phyloP scores from a whole-genome alignment of 2,888 invertebrate species.

The Caenorhabditis afra region DNA sequence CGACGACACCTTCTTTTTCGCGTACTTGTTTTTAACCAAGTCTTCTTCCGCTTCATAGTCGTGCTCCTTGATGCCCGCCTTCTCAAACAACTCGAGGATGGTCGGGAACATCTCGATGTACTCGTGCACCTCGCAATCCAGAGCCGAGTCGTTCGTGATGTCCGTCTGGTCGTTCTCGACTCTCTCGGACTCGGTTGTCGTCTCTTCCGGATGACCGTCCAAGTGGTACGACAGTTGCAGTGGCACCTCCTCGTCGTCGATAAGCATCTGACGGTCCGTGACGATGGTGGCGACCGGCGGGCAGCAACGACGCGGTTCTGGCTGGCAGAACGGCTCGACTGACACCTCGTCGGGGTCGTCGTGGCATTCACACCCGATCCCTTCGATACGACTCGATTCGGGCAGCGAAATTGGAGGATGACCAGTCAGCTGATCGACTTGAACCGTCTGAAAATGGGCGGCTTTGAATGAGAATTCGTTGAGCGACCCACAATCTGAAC shows the following conservation, averaged over 20 bases:
- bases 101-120: slow-evolving; percentile 54
- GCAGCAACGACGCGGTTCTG: no score
- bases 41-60: neutral
- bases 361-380: slow-evolving; percentile 23
- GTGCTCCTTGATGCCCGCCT: slow-evolving; percentile 34
- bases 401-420: slow-evolving; percentile 9
- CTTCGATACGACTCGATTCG: slow-evolving; percentile 15
- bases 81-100: slow-evolving; percentile 30
- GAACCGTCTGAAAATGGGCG: slow-evolving; percentile 41
- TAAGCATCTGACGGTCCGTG: slow-evolving; percentile 22
- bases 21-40: neutral
- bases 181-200: neutral
- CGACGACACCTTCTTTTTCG: slow-evolving; percentile 12
- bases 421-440: slow-evolving; percentile 55
- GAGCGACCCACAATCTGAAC: slow-evolving; percentile 26
- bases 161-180: slow-evolving; percentile 28
- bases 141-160: slow-evolving; percentile 16
- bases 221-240: slow-evolving; percentile 35
- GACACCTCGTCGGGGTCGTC: slow-evolving; percentile 22
- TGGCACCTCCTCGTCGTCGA: slow-evolving; percentile 41
- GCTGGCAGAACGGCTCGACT: no score
- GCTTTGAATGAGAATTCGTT: no score
- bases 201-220: neutral
- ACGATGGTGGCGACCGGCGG: slow-evolving; percentile 32
- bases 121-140: slow-evolving; percentile 28